Base-by-base conservation (phyloP, 1,140 invertebrate genomes). In the Anastrepha obliqua region DNA sequence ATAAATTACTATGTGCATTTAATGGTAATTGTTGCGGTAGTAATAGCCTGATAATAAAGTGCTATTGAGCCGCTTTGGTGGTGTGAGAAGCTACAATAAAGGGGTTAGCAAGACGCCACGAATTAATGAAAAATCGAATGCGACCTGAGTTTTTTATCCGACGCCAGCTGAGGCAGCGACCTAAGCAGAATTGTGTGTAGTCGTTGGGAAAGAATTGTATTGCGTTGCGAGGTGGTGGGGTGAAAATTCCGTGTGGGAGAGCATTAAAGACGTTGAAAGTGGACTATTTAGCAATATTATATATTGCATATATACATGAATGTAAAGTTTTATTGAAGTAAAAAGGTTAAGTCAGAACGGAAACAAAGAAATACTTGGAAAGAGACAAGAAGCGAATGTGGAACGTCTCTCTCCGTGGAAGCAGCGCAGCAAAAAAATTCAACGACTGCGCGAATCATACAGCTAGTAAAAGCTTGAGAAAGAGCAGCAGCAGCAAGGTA, bases 111-210 rank as follows among this genome's bases (percentile, higher is more conserved):
- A 20, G 74, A 55, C 42, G 47, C 47, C 74, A 81, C 74, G 74
- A 81, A 81, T 81, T 55, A 55, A 29, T 81, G 74, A 81, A 81
- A 81, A 81, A 81, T 81, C 74, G 74, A 81, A 81, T 81, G 70
- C 47, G 42, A 9, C 11, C 60, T 62, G 15, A 8, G 9, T 62
- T 62, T 62, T 62, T 15, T 9, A 3, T 29, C 29, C 62, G 74
- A 81, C 47, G 74, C 17, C 3, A 51, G 20, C 74, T 81, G 47
- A 51, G 47, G 74, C 74, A 81, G 47, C 47, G 74, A 81, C 7
- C 47, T 13, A 55, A n/a, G 47, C 74, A 81, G 74, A 81, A 81
- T 74, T 62, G 55, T 87, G 85, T 64, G 86, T 87, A 42, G 89
- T 67, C 2, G 8, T 55, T 47, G 64, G n/a, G 51, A 62, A 74